These are phyloP conservation scores for Itoplectis maculator DNA, from an alignment of 2,888 invertebrate species.

Conservation along the genomic window DNA sequence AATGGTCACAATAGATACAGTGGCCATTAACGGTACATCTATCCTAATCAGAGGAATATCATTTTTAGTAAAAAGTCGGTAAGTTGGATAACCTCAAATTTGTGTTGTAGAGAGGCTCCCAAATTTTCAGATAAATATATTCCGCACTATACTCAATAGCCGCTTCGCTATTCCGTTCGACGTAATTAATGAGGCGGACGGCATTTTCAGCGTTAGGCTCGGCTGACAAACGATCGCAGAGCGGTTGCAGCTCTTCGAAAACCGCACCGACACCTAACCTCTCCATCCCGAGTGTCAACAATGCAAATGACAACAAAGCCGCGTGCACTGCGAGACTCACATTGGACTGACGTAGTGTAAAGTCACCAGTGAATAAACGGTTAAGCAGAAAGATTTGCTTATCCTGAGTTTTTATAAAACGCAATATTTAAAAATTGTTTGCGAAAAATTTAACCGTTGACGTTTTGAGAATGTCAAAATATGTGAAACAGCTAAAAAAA, in stretches of 20 bases:
- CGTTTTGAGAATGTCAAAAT: too few relatives aligned
- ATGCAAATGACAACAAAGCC: not conserved
- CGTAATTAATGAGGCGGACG: constrained; percentile 78
- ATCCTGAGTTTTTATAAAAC: too few relatives aligned
- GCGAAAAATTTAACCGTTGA: too few relatives aligned
- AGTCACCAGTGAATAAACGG: too few relatives aligned
- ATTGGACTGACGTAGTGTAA: too few relatives aligned
- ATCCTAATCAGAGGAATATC: too few relatives aligned
- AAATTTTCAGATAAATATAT: constrained; percentile 86
- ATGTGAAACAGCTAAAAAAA: too few relatives aligned
- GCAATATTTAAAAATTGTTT: too few relatives aligned
- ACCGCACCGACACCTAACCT: not conserved
- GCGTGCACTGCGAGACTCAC: not conserved
- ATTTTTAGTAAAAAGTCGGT: constrained; percentile 3
- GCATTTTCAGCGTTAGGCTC: constrained; percentile 84
- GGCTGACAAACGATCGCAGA: constrained; percentile 86
- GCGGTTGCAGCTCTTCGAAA: constrained; percentile 84
- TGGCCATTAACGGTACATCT: too few relatives aligned
- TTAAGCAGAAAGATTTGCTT: too few relatives aligned
- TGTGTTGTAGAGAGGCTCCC: constrained; percentile 78
- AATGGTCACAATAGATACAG: too few relatives aligned
- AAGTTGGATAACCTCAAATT: constrained; percentile 74
- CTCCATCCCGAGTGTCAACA: not conserved
- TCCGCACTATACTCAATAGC: constrained; percentile 86
- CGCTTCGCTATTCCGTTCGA: constrained; percentile 83